Percentiles rank a stretch among this genome's conserved stretches.
Evolutionary conservation across 1,140 invertebrate genomes (phyloP).

Genomic region (Homalodisca vitripennis): DNA sequence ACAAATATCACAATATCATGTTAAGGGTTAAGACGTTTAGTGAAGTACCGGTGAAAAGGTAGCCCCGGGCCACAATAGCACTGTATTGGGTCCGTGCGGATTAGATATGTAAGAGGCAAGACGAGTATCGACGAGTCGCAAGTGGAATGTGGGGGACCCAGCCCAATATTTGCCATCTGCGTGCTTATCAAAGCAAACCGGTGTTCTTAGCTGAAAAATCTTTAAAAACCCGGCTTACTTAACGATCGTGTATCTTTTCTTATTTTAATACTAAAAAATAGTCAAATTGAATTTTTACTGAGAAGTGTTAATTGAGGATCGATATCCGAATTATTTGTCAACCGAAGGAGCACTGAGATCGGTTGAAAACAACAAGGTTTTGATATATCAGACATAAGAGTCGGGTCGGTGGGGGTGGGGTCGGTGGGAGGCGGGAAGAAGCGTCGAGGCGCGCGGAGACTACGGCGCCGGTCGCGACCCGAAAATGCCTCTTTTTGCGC

Average conservation of each 20-base stretch:
- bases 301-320: neutral
- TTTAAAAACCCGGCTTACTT: neutral
- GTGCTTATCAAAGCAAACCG: neutral
- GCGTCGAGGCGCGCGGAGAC: constrained; percentile 15
- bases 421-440: constrained; percentile 13
- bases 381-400: constrained; percentile 27
- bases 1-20: no score
- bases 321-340: constrained; percentile 19
- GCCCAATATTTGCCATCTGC: neutral
- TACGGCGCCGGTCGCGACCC: constrained; percentile 33
- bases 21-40: no score
- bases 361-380: constrained; percentile 24
- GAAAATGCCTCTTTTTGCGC: constrained; percentile 35
- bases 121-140: constrained; percentile 7
- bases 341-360: neutral
- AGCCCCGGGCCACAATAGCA: neutral
- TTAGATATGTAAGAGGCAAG: constrained; percentile 14
- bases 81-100: neutral
- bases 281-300: no score
- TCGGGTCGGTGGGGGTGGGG: constrained; percentile 1
- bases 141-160: neutral
- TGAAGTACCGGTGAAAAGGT: no score
- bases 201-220: neutral
- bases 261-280: no score
- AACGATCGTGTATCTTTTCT: no score